Evolutionary conservation across 2,888 invertebrate genomes (phyloP).

Genomic region (Steinernema scapterisci): DNA sequence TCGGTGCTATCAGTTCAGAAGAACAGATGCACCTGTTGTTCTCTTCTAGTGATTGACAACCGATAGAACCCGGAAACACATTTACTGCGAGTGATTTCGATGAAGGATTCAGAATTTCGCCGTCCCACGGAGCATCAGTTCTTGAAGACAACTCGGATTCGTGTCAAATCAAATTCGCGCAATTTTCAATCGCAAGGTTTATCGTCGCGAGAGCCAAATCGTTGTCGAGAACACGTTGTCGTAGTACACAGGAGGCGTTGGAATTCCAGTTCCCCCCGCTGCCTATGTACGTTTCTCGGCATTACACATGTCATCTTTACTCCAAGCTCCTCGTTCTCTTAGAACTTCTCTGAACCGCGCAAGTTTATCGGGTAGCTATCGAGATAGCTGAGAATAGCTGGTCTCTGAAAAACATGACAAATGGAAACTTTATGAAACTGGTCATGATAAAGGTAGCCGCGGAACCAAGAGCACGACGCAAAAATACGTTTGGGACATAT

Average conservation of each 20-base stretch:
- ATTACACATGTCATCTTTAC: background rate
- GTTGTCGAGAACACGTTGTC: background rate
- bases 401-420: no score
- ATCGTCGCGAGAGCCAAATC: background rate
- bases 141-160: background rate
- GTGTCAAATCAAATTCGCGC: conserved; percentile 22
- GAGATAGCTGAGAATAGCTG: no score
- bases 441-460: no score
- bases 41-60: no score
- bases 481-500: no score
- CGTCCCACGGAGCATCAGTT: no score
- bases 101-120: no score
- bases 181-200: background rate
- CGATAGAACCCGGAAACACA: no score
- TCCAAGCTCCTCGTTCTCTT: background rate
- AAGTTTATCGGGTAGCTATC: background rate
- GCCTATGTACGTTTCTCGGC: background rate
- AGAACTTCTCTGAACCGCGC: background rate
- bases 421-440: no score
- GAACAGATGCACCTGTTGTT: background rate
- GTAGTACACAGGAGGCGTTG: background rate
- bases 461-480: background rate
- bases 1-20: no score
- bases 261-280: no score
- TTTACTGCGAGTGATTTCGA: no score